Conservation (phyloP, 2,113 vertebrate species). For the Aix galericulata region DNA sequence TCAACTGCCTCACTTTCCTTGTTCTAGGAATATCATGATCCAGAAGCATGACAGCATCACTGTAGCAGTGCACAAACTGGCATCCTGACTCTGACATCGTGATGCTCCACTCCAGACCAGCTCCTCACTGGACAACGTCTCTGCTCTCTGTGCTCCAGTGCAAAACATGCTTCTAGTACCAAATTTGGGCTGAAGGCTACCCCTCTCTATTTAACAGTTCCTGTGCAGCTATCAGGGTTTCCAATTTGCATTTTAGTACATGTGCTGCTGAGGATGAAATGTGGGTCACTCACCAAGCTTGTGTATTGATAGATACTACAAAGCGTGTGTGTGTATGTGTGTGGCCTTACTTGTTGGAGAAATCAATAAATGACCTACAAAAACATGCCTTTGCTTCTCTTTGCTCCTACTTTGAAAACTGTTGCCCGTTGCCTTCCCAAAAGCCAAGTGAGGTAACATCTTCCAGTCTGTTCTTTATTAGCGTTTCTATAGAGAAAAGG, state of each 20-base stretch:
- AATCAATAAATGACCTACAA: conserved; percentile 38
- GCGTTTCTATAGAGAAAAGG: background rate
- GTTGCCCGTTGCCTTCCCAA: background rate
- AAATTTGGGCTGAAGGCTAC: background rate
- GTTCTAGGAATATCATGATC: conserved; percentile 90
- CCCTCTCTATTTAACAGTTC: background rate
- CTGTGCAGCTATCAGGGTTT: background rate
- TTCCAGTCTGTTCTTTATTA: background rate
- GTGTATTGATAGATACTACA: rapidly evolving
- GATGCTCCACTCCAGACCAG: background rate
- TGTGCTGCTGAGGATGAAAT: background rate
- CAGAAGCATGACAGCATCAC: conserved; percentile 93
- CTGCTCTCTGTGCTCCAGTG: background rate
- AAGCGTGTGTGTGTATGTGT: rapidly evolving
- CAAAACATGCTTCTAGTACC: background rate
- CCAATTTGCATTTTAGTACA: background rate
- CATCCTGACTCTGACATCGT: conserved; percentile 75
- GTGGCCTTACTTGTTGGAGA: background rate
- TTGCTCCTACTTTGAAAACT: background rate
- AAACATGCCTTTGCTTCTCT: background rate
- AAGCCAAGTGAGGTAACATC: background rate
- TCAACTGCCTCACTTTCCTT: background rate
- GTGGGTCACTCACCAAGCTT: background rate
- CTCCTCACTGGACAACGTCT: background rate
- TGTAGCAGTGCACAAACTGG: conserved; percentile 93